Percentiles rank a stretch among this genome's conserved stretches.
These are phyloP conservation scores for Bombus vancouverensis DNA, from an alignment of 1,140 invertebrate species.

Conservation along the genomic window DNA sequence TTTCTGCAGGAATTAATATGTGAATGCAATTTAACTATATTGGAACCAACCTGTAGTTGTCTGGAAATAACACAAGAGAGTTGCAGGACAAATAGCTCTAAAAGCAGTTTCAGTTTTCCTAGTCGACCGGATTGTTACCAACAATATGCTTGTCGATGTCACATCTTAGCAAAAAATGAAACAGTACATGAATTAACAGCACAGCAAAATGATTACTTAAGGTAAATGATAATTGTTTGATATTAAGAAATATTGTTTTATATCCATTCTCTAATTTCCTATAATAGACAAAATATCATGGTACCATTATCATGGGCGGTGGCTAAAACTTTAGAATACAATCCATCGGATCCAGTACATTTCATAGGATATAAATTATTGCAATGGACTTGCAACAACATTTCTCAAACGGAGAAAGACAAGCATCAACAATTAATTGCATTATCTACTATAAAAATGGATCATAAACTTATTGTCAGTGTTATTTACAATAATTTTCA, in stretches of 20 bases:
- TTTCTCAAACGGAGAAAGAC: constrained; percentile 38
- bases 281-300: constrained; percentile 64
- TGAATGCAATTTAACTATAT: constrained; percentile 28
- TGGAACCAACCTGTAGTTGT: constrained; percentile 11
- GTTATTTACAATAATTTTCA: background rate
- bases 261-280: background rate
- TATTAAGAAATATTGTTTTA: background rate
- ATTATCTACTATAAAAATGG: constrained; percentile 34
- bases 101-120: background rate
- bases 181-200: background rate
- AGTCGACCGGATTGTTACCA: background rate
- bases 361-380: constrained; percentile 65
- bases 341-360: constrained; percentile 63
- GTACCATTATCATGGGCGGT: constrained; percentile 68
- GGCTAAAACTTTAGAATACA: constrained; percentile 54
- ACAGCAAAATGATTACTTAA: constrained; percentile 63
- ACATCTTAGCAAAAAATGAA: constrained; percentile 9
- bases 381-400: constrained; percentile 60
- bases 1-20: constrained; percentile 46
- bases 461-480: constrained; percentile 40
- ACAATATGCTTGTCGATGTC: constrained; percentile 30
- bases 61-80: background rate
- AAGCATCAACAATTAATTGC: constrained; percentile 29
- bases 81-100: background rate
- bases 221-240: constrained; percentile 28